Base-by-base conservation (phyloP, 2,888 invertebrate species). In the Gymnocheta viridis region DNA sequence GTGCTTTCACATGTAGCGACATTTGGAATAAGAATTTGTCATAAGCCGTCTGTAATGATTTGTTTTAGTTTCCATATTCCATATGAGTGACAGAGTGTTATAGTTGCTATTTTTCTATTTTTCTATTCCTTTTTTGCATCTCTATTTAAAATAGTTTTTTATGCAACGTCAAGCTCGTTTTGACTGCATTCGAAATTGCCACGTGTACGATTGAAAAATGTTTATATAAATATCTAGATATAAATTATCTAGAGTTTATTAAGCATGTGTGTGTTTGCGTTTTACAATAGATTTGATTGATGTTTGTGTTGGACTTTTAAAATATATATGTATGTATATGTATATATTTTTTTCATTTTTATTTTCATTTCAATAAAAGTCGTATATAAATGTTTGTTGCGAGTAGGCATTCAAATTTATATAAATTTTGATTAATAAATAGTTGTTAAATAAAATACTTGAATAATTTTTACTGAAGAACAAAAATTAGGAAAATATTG, bases 1-100 rank as follows among this genome's bases (percentile, higher is more conserved):
- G 29, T 54, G 7, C 12, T 51, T 51, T 64, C 22, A 47, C 35
- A 54, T 69, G 29, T 35, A 38, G 17, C 56, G 81, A 62, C 74
- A 81, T 76, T 76, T 82, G 41, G 62, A 82, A 82, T 54, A 82
- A 82, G 69, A 76, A 82, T 76, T 82, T 76, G 74, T 82, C 81
- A 69, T 62, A 60, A 19, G 54, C 29, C 74, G 80, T 81, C 80
- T 38, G 73, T 67, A 72, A 67, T 81, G 80, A 74, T 67, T 81
- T 74, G 74, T 81, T 81, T 58, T 60, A 35, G 29, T 67, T 60
- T 67, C 44, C n/a, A n/a, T 51, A 51, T 62, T 78, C 29, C 51
- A 62, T 19, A 62, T 24, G 51, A 62, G 17, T 44, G 66, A 64
- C 49, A 24, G 35, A 29, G 17, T 47, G 44, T 22, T 64, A 51